phyloP scores from a whole-genome alignment of 2,888 invertebrate species.

The Synanthedon vespiformis region DNA sequence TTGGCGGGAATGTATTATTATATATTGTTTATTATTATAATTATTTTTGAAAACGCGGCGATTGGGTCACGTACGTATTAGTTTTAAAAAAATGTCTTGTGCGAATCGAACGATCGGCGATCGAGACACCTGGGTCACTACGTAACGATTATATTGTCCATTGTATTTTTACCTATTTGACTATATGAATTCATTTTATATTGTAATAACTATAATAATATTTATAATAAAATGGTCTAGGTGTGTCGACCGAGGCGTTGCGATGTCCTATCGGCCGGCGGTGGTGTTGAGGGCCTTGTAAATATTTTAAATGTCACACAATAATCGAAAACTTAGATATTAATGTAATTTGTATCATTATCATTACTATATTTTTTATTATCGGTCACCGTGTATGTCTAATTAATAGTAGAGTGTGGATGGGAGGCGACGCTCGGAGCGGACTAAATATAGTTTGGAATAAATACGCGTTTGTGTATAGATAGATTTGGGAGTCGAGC shows the following conservation, averaged over 20 bases:
- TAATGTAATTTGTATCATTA: slow-evolving; percentile 69
- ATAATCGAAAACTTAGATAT: slow-evolving; percentile 67
- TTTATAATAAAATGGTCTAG: slow-evolving; percentile 23
- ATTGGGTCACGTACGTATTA: not conserved
- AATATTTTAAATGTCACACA: slow-evolving; percentile 66
- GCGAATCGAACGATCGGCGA: slow-evolving; percentile 4
- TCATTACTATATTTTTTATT: slow-evolving; percentile 70
- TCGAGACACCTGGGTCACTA: slow-evolving; percentile 11
- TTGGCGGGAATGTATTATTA: slow-evolving; percentile 9
- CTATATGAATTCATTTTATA: slow-evolving; percentile 44
- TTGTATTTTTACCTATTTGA: slow-evolving; percentile 51
- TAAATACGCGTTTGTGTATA: slow-evolving; percentile 34
- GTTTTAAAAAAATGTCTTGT: not conserved
- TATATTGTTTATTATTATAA: not conserved
- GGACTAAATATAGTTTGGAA: not conserved
- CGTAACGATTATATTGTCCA: slow-evolving; percentile 12
- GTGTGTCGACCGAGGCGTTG: slow-evolving; percentile 10
- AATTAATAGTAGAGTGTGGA: slow-evolving; percentile 31
- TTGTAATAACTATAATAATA: slow-evolving; percentile 49
- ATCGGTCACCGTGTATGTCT: slow-evolving; percentile 66
- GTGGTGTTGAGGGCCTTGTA: slow-evolving; percentile 61
- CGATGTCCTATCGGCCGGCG: slow-evolving; percentile 41
- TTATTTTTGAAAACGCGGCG: too few species aligned
- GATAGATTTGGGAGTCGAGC: slow-evolving; percentile 44
- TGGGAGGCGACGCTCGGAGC: slow-evolving; percentile 23